These are phyloP conservation scores for Sapajus apella DNA, from an alignment of 2,113 vertebrate species.

Conservation along the genomic window DNA sequence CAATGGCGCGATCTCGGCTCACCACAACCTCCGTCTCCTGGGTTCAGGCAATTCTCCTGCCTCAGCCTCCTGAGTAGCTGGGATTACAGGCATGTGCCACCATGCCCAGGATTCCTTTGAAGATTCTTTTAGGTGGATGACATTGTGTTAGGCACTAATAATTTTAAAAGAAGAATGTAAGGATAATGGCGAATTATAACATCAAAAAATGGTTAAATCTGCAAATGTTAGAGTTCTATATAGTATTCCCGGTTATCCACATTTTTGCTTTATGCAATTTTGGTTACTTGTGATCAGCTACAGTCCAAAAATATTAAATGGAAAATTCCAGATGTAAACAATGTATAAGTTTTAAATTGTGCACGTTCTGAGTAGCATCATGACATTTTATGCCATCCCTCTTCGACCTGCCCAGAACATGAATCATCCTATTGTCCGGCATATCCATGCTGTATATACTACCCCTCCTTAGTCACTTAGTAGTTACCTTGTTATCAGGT, in stretches of 20 bases:
- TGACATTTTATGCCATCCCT: neutral
- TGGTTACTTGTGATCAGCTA: neutral
- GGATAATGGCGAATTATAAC: neutral
- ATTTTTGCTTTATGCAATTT: neutral
- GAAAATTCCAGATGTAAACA: neutral
- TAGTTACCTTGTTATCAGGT: neutral
- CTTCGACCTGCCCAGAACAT: neutral
- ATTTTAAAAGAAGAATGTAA: neutral
- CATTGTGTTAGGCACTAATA: neutral
- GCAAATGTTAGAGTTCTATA: neutral
- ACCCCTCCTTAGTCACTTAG: neutral
- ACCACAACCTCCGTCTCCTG: too few relatives aligned
- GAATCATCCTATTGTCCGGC: neutral
- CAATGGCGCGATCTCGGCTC: too few relatives aligned
- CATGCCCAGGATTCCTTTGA: neutral
- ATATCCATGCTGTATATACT: neutral
- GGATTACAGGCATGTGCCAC: too few relatives aligned
- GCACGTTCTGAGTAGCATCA: neutral
- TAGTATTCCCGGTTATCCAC: neutral
- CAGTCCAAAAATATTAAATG: neutral
- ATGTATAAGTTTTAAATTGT: neutral
- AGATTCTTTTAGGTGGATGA: neutral
- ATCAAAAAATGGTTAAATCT: conserved; percentile 13
- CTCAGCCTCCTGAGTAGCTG: too few relatives aligned
- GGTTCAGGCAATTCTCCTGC: too few relatives aligned